phyloP scores from a whole-genome alignment of 2,113 vertebrate genomes.

The Gnathonemus echidnorhynchus region DNA sequence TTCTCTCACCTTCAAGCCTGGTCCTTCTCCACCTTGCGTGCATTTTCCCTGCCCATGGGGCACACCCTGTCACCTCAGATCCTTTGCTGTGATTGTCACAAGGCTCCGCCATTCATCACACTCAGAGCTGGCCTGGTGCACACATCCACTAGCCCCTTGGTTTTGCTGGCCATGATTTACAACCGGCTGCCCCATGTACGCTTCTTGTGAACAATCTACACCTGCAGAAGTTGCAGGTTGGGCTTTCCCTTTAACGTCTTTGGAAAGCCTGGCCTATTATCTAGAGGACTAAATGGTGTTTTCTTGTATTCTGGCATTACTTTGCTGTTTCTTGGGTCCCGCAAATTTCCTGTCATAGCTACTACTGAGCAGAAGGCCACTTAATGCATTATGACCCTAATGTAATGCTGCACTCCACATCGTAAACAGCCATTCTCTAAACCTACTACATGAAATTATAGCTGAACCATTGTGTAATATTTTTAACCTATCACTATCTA shows the following conservation, averaged over 20 bases:
- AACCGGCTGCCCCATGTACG: neutral
- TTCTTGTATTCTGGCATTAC: neutral
- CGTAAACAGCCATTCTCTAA: neutral
- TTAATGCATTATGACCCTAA: neutral
- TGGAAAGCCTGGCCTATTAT: neutral
- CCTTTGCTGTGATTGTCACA: conserved; percentile 79
- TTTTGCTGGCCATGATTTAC: neutral
- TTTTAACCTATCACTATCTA: too few species aligned
- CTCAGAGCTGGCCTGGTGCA: neutral
- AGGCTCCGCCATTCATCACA: conserved; percentile 56
- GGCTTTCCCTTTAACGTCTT: neutral
- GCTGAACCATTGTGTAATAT: too few species aligned
- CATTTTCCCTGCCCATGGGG: conserved; percentile 64
- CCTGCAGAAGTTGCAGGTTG: neutral
- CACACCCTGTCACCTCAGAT: conserved; percentile 63
- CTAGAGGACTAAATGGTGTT: neutral
- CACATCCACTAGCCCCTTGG: neutral
- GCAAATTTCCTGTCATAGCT: neutral
- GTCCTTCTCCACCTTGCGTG: conserved; percentile 70
- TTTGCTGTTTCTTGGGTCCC: neutral
- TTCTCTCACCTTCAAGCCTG: conserved; percentile 77
- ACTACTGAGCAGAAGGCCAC: neutral
- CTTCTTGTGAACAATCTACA: neutral
- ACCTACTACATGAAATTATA: too few species aligned
- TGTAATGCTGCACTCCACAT: neutral